phyloP scores from a whole-genome alignment of 1,140 invertebrate genomes.

The Calycopis cecrops region DNA sequence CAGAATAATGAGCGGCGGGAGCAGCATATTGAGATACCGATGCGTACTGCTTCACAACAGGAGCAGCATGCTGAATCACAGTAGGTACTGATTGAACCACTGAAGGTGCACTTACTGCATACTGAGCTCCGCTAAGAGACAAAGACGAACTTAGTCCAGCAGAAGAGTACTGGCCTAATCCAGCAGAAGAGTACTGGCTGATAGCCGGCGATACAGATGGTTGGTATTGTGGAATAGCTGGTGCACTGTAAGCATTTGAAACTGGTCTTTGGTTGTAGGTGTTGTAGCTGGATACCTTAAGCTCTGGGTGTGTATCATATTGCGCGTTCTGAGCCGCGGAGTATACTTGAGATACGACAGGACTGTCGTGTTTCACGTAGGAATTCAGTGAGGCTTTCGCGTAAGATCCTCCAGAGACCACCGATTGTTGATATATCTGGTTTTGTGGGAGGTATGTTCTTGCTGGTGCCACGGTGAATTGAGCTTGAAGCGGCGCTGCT shows the following conservation, averaged over 20 bases:
- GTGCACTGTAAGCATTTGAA: conserved; percentile 17
- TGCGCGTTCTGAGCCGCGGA: conserved; percentile 43
- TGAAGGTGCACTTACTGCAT: conserved; percentile 25
- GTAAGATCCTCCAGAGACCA: conserved; percentile 35
- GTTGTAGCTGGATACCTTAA: conserved; percentile 33
- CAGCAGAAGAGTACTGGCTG: not conserved
- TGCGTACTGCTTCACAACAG: conserved; percentile 16
- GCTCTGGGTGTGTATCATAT: conserved; percentile 43
- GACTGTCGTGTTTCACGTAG: conserved; percentile 44
- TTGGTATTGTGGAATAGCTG: not conserved
- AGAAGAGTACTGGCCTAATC: not conserved
- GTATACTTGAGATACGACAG: conserved; percentile 62
- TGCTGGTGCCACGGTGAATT: conserved; percentile 46
- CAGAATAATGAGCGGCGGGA: conserved; percentile 10
- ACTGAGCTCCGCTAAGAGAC: conserved; percentile 11
- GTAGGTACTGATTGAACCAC: conserved; percentile 27
- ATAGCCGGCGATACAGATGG: conserved; percentile 2
- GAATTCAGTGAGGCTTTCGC: conserved; percentile 54
- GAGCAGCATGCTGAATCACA: conserved; percentile 24
- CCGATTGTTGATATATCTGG: conserved; percentile 37
- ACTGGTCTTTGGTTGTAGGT: conserved; percentile 15
- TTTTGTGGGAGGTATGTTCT: conserved; percentile 51
- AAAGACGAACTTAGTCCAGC: not conserved
- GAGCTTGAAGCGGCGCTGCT: conserved; percentile 63
- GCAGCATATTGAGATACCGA: conserved; percentile 33